These are phyloP conservation scores for Melinaea menophilus DNA, from an alignment of 2,888 invertebrate species.

Conservation along the genomic window DNA sequence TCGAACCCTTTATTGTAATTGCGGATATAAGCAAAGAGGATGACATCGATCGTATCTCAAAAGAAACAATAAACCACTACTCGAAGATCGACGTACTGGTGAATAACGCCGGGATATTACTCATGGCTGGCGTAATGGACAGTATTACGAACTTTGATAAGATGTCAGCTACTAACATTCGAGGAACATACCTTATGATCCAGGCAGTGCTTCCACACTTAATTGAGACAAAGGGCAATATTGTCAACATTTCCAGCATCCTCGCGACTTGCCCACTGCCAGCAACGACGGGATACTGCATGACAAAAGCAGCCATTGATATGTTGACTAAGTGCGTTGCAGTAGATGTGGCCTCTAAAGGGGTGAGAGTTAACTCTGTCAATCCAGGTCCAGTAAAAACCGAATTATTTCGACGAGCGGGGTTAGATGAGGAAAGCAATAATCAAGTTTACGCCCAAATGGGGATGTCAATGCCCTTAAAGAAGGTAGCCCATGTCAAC, in stretches of 20 bases:
- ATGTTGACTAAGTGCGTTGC: conserved; percentile 62
- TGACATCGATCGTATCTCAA: conserved; percentile 49
- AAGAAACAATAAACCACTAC: conserved; percentile 47
- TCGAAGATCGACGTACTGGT: conserved; percentile 55
- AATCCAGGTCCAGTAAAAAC: conserved; percentile 63
- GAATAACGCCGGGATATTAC: conserved; percentile 58
- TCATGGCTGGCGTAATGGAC: conserved; percentile 39
- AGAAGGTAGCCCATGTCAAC: conserved; percentile 46
- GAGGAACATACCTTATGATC: conserved; percentile 54
- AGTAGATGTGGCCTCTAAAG: conserved; percentile 49
- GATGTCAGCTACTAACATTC: conserved; percentile 56
- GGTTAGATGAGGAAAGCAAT: conserved; percentile 46
- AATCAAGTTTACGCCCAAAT: conserved; percentile 44
- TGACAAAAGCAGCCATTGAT: conserved; percentile 63
- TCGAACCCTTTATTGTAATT: conserved; percentile 46
- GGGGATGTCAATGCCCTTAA: conserved; percentile 45
- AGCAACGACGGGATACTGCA: conserved; percentile 53
- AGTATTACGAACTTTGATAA: conserved; percentile 49
- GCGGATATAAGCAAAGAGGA: conserved; percentile 55
- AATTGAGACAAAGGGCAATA: conserved; percentile 51
- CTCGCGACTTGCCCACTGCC: conserved; percentile 48
- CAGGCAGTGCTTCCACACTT: conserved; percentile 49
- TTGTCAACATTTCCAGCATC: conserved; percentile 60
- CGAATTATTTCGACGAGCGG: conserved; percentile 50
- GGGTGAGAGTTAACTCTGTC: conserved; percentile 60